Conservation (phyloP, 1,140 invertebrate species). For the Drosophila rhopaloa region DNA sequence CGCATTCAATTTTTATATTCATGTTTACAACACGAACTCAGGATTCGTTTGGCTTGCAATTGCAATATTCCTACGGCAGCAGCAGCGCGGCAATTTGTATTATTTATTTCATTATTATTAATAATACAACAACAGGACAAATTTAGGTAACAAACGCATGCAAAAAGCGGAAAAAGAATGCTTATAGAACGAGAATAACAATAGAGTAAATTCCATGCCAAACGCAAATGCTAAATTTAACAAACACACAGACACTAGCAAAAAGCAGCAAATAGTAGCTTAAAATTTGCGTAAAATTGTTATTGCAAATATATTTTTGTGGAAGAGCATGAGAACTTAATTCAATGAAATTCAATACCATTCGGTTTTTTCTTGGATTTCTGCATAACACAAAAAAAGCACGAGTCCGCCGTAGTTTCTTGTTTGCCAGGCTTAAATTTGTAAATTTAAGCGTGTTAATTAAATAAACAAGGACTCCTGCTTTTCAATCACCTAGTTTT, state of each 20-base stretch:
- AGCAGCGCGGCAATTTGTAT: conserved; percentile 29
- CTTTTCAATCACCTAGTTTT: neutral
- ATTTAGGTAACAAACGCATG: conserved; percentile 12
- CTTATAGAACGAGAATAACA: conserved; percentile 13
- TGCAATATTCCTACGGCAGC: conserved; percentile 35
- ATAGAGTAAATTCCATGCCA: conserved; percentile 24
- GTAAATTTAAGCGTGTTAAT: conserved; percentile 13
- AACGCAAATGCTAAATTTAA: conserved; percentile 21
- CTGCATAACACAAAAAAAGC: neutral
- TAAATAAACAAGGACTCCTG: neutral
- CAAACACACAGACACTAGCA: conserved; percentile 3
- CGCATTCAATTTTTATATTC: conserved; percentile 64
- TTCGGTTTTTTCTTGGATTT: conserved; percentile 17
- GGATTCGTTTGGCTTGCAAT: conserved; percentile 60
- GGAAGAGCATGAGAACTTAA: conserved; percentile 1
- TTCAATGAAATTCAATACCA: conserved; percentile 28
- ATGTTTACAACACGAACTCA: conserved; percentile 65
- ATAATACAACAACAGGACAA: conserved; percentile 16
- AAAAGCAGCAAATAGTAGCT: conserved; percentile 11
- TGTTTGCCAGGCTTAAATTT: neutral
- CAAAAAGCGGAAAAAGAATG: conserved; percentile 6
- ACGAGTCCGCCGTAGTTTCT: neutral
- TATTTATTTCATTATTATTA: conserved; percentile 54
- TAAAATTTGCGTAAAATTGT: conserved; percentile 13
- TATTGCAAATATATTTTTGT: neutral